Evolutionary conservation across 2,797 vertebrate species (phyloP).

Genomic region (Dromococcyx pavoninus): DNA sequence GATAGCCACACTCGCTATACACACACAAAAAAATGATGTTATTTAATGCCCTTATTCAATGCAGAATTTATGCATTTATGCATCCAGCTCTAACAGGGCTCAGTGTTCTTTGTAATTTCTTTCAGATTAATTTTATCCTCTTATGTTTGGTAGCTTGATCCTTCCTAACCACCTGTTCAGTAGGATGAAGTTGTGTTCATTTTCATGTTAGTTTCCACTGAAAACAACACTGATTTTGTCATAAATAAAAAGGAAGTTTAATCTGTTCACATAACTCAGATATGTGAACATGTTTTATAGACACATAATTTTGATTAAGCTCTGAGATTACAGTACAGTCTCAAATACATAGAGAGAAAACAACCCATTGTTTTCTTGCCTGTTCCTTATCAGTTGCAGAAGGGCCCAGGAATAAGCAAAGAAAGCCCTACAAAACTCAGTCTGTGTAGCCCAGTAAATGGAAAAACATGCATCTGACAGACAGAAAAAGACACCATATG

Average conservation of each 20-base stretch:
- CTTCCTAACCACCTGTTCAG: not conserved
- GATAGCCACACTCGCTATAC: not conserved
- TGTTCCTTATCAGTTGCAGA: not conserved
- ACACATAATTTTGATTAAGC: not conserved
- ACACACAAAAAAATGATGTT: accelerated
- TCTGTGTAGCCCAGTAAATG: not conserved
- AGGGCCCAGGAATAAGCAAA: not conserved
- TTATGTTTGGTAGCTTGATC: not conserved
- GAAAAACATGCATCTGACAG: not conserved
- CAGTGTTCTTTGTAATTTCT: not conserved
- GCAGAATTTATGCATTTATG: not conserved
- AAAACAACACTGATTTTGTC: not conserved
- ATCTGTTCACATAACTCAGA: not conserved
- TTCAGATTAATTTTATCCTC: not conserved
- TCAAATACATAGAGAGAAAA: not conserved
- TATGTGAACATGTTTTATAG: not conserved
- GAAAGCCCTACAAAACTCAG: not conserved
- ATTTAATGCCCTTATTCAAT: not conserved
- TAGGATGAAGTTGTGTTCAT: not conserved
- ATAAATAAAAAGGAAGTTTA: not conserved
- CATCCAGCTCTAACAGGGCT: not conserved
- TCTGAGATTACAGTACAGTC: not conserved
- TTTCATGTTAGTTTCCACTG: not conserved
- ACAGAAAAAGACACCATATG: not conserved
- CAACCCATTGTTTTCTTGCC: not conserved